Percentiles rank a stretch among this genome's conserved stretches.
Conservation (phyloP, 2,113 vertebrate genomes). For the Salvelinus sp. region DNA sequence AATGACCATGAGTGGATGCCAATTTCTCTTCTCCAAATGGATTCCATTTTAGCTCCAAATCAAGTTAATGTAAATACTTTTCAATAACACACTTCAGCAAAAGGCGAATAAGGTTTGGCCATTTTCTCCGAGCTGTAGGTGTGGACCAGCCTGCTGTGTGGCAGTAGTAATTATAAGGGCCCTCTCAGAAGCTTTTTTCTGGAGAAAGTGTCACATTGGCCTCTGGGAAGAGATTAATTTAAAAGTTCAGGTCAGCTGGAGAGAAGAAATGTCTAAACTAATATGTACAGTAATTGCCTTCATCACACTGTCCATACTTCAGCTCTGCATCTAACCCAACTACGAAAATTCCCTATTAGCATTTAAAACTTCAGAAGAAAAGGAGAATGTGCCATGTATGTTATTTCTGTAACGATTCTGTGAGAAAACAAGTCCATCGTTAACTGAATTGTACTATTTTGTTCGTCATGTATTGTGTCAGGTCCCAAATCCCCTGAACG, state of each 20-base stretch:
- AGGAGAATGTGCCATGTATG: background rate
- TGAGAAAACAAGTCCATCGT: background rate
- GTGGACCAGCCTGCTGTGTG: slow-evolving; percentile 9
- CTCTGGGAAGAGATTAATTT: slow-evolving; percentile 66
- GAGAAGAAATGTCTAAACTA: slow-evolving; percentile 51
- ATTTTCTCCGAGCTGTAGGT: background rate
- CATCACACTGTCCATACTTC: slow-evolving; percentile 21
- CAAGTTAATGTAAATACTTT: background rate
- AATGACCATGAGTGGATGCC: too few species aligned
- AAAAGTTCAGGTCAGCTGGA: slow-evolving; percentile 51
- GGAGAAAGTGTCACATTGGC: slow-evolving; percentile 74
- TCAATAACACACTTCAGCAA: background rate
- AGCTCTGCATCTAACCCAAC: background rate
- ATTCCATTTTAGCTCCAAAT: background rate
- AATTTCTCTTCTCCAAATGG: too few species aligned
- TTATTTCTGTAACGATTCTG: background rate
- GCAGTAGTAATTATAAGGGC: slow-evolving; percentile 61
- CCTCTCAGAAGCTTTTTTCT: slow-evolving; percentile 63
- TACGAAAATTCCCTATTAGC: background rate
- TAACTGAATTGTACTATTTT: background rate
- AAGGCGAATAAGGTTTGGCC: background rate
- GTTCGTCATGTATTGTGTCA: background rate
- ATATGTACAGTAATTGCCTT: slow-evolving; percentile 53
- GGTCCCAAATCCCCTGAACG: too few species aligned
- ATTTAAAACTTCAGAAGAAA: background rate